These are phyloP conservation scores for Polyploca ridens DNA, from an alignment of 2,888 invertebrate genomes.

Conservation along the genomic window DNA sequence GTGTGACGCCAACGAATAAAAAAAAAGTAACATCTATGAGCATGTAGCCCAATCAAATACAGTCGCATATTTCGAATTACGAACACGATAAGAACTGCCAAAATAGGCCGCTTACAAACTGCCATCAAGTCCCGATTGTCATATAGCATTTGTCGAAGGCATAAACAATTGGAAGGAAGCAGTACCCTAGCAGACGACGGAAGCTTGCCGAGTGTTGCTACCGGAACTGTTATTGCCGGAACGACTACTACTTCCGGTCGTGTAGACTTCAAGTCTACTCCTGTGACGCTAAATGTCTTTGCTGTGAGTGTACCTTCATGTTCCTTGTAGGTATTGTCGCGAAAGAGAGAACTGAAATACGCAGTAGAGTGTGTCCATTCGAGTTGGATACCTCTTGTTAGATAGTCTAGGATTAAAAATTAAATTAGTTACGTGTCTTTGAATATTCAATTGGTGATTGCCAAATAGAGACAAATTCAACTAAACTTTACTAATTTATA, in stretches of 20 bases:
- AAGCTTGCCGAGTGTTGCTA: conserved; percentile 77
- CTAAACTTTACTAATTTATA: too few species aligned
- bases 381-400: neutral
- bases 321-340: neutral
- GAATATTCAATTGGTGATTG: too few species aligned
- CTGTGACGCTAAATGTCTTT: conserved; percentile 57
- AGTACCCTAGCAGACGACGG: conserved; percentile 75
- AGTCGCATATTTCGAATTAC: neutral
- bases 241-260: conserved; percentile 78
- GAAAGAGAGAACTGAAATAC: neutral
- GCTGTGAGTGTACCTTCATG: conserved; percentile 47
- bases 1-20: too few species aligned
- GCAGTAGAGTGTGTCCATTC: neutral
- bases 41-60: neutral
- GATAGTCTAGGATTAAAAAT: neutral
- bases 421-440: too few species aligned
- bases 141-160: conserved; percentile 69
- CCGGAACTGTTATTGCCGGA: conserved; percentile 83
- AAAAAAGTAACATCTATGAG: too few species aligned
- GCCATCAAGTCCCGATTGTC: conserved; percentile 33
- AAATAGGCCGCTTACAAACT: conserved; percentile 1
- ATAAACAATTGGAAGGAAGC: conserved; percentile 79
- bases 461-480: too few species aligned
- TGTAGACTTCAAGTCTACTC: conserved; percentile 75
- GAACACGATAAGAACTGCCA: conserved; percentile 2